A percentile compares a stretch with the other conserved stretches of the same genome.
Evolutionary conservation across 2,113 vertebrate species (phyloP).

Genomic region (Prietella phreatophila): DNA sequence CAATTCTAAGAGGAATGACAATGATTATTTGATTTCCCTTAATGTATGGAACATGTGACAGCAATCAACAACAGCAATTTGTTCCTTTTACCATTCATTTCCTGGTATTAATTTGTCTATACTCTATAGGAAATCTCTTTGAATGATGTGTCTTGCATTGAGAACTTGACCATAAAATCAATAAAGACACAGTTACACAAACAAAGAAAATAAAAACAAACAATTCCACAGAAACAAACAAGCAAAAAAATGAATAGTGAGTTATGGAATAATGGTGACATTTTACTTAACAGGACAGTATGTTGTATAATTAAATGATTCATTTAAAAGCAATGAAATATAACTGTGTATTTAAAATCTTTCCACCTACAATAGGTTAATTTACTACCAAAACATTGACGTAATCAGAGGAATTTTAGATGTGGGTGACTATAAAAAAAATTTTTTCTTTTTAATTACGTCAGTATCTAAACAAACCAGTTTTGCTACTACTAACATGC

Average conservation of each 20-base stretch:
- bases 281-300: background rate
- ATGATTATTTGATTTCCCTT: background rate
- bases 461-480: constrained; percentile 27
- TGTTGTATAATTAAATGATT: background rate
- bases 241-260: background rate
- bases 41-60: background rate
- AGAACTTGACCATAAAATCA: background rate
- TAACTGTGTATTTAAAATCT: background rate
- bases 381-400: background rate
- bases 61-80: background rate
- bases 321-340: background rate
- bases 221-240: background rate
- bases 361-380: background rate
- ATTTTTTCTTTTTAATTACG: background rate
- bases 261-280: background rate
- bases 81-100: background rate
- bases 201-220: background rate
- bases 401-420: constrained; percentile 16
- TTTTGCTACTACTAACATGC: constrained; percentile 23
- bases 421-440: background rate
- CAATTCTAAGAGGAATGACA: background rate
- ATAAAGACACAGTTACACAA: background rate
- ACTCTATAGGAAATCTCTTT: background rate
- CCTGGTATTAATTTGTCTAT: background rate
- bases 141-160: background rate